Percentiles rank a stretch among this genome's conserved stretches.
Evolutionary conservation across 2,888 invertebrate genomes (phyloP).

Genomic region (Epirrhoe tristata): DNA sequence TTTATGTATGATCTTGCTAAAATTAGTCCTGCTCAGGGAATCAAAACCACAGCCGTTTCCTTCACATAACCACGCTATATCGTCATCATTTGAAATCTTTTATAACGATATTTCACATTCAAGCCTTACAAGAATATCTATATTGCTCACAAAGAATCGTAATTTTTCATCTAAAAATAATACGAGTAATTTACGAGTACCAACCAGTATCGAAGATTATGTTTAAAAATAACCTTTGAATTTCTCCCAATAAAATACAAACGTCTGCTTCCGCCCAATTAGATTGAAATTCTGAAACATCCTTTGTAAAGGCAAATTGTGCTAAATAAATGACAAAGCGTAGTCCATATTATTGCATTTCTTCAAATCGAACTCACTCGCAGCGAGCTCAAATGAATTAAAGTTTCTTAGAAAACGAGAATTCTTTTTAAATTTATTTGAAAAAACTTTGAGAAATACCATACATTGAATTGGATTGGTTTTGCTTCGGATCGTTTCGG

Average conservation of each 20-base stretch:
- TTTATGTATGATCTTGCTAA: too few species aligned
- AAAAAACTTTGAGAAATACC: neutral
- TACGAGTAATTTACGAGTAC: too few species aligned
- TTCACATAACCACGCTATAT: too few species aligned
- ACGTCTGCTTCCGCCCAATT: conserved; percentile 1
- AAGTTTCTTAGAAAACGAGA: conserved; percentile 6
- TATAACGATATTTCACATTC: too few species aligned
- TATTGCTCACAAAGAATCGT: too few species aligned
- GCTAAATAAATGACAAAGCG: conserved; percentile 4
- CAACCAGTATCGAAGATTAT: neutral
- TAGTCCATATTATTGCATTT: neutral
- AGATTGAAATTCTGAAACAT: conserved; percentile 15
- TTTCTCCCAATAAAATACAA: neutral
- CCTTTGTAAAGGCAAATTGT: conserved; percentile 17
- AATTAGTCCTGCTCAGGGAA: too few species aligned
- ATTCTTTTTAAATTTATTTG: neutral
- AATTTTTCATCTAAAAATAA: too few species aligned
- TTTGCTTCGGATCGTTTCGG: too few species aligned
- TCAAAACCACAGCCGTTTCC: too few species aligned
- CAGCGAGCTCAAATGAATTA: conserved; percentile 5
- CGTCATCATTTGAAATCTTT: too few species aligned
- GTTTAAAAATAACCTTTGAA: neutral
- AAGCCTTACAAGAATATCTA: too few species aligned
- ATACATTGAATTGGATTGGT: neutral
- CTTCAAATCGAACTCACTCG: neutral